Evolutionary conservation across 1,140 invertebrate genomes (phyloP).

Genomic region (Protaetia brevitarsis): DNA sequence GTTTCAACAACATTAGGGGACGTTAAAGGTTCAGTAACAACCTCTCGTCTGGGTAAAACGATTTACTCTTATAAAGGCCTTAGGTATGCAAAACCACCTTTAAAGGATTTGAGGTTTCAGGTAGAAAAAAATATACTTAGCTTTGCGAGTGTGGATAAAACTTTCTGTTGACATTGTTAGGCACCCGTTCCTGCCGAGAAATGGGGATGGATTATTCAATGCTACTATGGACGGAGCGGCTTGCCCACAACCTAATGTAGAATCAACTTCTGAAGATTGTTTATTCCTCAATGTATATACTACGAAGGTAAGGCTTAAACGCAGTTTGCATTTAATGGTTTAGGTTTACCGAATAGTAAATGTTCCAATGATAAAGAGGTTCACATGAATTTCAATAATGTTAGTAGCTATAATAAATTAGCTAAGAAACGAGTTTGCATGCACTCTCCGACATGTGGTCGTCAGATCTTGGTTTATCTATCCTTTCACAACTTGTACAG

Average conservation of each 20-base stretch:
- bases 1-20: conserved; percentile 45
- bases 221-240: conserved; percentile 59
- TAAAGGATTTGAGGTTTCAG: conserved; percentile 58
- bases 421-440: too few relatives aligned
- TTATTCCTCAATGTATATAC: conserved; percentile 66
- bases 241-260: conserved; percentile 49
- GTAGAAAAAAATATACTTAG: conserved; percentile 50
- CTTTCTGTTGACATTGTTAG: conserved; percentile 45
- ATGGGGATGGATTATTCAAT: conserved; percentile 58
- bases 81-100: conserved; percentile 62
- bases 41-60: conserved; percentile 49
- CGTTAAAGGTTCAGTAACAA: conserved; percentile 48
- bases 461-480: too few relatives aligned
- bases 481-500: too few relatives aligned
- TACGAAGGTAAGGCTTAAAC: conserved; percentile 42
- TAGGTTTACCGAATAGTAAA: too few relatives aligned
- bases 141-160: too few relatives aligned
- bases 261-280: conserved; percentile 66
- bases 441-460: too few relatives aligned
- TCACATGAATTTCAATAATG: too few relatives aligned
- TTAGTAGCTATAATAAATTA: too few relatives aligned
- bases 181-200: conserved; percentile 46
- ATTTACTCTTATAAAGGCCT: conserved; percentile 67
- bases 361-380: too few relatives aligned
- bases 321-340: neutral